A percentile compares a stretch with the other conserved stretches of the same genome.
These are phyloP conservation scores for Podarcis cretensis DNA, from an alignment of 2,113 vertebrate species.

Conservation along the genomic window DNA sequence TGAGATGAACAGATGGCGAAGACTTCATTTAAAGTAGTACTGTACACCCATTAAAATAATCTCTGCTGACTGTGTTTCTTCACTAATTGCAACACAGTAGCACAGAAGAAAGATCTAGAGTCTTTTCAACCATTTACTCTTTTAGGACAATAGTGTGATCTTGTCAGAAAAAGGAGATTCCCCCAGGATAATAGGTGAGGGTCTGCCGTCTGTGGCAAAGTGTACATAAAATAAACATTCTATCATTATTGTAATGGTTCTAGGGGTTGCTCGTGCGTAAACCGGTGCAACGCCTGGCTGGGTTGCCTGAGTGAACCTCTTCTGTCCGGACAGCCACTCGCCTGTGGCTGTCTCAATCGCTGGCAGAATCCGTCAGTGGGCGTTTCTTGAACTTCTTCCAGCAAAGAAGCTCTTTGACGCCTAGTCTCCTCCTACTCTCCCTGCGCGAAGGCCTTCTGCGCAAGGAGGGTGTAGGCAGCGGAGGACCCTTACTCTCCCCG, in stretches of 20 bases:
- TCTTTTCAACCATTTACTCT: conserved; percentile 70
- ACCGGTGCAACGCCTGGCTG: too few species aligned
- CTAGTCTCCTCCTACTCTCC: too few species aligned
- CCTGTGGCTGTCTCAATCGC: too few species aligned
- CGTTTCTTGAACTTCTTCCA: too few species aligned
- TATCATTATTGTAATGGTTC: conserved; percentile 16
- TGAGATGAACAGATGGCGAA: conserved; percentile 82
- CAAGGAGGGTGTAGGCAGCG: too few species aligned
- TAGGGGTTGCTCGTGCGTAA: too few species aligned
- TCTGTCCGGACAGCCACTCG: too few species aligned
- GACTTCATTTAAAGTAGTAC: conserved; percentile 80
- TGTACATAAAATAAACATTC: conserved; percentile 68
- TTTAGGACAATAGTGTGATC: conserved; percentile 72
- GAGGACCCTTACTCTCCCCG: too few species aligned
- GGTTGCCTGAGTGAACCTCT: too few species aligned
- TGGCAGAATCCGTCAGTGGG: too few species aligned
- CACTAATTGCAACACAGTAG: conserved; percentile 77
- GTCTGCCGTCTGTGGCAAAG: conserved; percentile 50
- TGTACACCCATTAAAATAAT: conserved; percentile 84
- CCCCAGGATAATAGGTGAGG: conserved; percentile 71
- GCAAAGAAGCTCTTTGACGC: too few species aligned
- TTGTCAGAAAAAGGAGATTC: conserved; percentile 52
- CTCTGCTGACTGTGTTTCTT: conserved; percentile 77
- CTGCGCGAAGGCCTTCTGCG: too few species aligned
- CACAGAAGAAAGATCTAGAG: conserved; percentile 71